phyloP scores from a whole-genome alignment of 2,797 vertebrate species.

The Psittacula echo region DNA sequence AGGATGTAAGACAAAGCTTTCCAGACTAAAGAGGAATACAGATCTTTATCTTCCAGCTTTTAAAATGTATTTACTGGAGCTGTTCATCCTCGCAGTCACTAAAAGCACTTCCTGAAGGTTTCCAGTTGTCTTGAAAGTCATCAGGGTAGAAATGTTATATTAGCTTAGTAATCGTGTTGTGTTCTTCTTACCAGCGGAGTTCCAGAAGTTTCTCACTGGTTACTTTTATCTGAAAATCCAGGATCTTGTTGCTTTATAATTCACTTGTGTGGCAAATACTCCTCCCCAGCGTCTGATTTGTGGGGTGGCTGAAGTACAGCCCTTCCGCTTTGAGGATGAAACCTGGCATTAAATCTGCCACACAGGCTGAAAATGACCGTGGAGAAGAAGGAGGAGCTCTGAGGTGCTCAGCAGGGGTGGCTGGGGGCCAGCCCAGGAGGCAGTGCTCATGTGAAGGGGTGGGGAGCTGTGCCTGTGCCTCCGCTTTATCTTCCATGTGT shows the following conservation, averaged over 20 bases:
- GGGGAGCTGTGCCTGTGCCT: accelerated
- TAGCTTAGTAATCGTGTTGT: neutral
- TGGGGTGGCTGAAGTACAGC: neutral
- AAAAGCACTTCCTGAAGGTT: neutral
- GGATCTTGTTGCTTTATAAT: accelerated
- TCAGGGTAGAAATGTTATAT: neutral
- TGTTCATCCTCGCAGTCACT: neutral
- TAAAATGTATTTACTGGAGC: neutral
- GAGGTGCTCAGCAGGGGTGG: neutral
- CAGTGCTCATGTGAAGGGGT: neutral
- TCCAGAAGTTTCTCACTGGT: neutral
- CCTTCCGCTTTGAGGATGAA: accelerated
- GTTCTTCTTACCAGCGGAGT: neutral
- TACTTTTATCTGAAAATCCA: neutral
- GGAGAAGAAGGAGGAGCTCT: neutral
- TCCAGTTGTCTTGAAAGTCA: neutral
- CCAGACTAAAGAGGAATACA: neutral
- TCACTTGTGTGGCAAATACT: neutral
- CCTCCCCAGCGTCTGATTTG: neutral
- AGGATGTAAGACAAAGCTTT: constrained; percentile 6
- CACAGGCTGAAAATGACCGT: accelerated
- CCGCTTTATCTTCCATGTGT: accelerated
- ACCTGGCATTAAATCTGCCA: neutral
- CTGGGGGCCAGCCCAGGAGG: accelerated
- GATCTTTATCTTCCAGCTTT: constrained; percentile 7